phyloP scores from a whole-genome alignment of 2,888 invertebrate genomes.

The Allygus modestus region DNA sequence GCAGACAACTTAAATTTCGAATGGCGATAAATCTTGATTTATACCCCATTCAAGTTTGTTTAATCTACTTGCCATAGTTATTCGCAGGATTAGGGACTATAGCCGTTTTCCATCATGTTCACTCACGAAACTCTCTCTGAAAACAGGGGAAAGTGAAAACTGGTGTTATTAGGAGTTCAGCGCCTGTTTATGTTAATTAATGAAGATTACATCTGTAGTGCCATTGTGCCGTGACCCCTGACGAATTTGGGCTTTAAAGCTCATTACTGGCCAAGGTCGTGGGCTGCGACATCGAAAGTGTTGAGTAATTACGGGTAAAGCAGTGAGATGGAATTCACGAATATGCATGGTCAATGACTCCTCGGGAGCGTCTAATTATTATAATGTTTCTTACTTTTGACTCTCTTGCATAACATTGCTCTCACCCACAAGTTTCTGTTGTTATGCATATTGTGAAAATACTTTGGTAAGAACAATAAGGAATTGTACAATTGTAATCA shows the following conservation, averaged over 20 bases:
- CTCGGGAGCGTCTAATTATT: too few species aligned
- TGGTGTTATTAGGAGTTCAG: slow-evolving; percentile 34
- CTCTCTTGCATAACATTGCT: too few species aligned
- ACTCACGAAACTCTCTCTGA: slow-evolving; percentile 31
- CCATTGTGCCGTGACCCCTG: slow-evolving; percentile 24
- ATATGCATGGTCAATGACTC: too few species aligned
- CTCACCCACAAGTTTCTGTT: too few species aligned
- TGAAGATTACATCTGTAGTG: slow-evolving; percentile 34
- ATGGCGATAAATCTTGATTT: too few species aligned
- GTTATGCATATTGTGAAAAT: too few species aligned
- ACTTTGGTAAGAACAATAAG: too few species aligned
- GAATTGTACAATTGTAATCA: too few species aligned
- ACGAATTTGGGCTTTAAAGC: slow-evolving; percentile 30
- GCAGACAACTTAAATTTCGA: too few species aligned
- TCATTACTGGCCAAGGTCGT: slow-evolving; percentile 27
- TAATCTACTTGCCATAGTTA: not conserved
- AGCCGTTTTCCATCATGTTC: not conserved
- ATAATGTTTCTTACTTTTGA: too few species aligned
- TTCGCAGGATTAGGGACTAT: not conserved
- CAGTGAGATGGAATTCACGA: not conserved
- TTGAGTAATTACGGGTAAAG: not conserved
- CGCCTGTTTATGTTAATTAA: slow-evolving; percentile 31
- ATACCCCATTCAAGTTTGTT: too few species aligned
- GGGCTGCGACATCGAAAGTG: slow-evolving; percentile 15
- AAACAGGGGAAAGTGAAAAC: slow-evolving; percentile 36